These are phyloP conservation scores for Sarcoramphus papa DNA, from an alignment of 2,797 vertebrate species.

Conservation along the genomic window DNA sequence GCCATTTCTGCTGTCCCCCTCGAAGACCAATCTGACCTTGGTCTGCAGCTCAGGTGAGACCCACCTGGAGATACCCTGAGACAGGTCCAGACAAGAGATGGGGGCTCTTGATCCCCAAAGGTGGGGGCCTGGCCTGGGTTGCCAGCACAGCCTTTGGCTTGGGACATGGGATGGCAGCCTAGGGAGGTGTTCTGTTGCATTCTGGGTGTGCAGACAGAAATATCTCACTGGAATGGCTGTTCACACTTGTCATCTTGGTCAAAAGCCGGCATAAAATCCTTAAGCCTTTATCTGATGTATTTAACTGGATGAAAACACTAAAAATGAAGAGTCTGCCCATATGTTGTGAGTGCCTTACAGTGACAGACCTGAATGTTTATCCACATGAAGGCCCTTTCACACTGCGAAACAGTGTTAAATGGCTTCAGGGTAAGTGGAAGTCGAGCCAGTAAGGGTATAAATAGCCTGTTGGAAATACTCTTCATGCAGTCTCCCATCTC, in stretches of 20 bases:
- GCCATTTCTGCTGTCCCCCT: not conserved
- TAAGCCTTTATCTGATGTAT: not conserved
- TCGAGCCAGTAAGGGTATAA: not conserved
- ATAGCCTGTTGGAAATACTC: not conserved
- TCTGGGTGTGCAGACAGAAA: not conserved
- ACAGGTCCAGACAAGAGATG: not conserved
- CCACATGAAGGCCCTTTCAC: constrained; percentile 19
- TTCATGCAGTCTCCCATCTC: not conserved
- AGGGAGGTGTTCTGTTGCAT: not conserved
- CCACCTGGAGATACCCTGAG: not conserved
- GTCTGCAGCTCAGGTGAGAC: not conserved
- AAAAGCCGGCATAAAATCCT: not conserved
- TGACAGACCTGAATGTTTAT: constrained; percentile 42
- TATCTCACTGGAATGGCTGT: not conserved
- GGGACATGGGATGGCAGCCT: not conserved
- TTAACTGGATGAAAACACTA: not conserved
- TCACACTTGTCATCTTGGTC: not conserved
- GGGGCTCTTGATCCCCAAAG: not conserved
- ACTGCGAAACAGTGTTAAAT: not conserved
- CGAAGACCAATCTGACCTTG: not conserved
- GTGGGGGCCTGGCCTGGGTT: not conserved
- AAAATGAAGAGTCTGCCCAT: not conserved
- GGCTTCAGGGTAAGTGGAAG: constrained; percentile 5
- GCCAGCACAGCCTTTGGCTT: not conserved
- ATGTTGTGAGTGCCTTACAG: not conserved